A percentile compares a stretch with the other conserved stretches of the same genome.
These are phyloP conservation scores for Bradypodion ventrale DNA, from an alignment of 2,797 vertebrate species.

Conservation along the genomic window DNA sequence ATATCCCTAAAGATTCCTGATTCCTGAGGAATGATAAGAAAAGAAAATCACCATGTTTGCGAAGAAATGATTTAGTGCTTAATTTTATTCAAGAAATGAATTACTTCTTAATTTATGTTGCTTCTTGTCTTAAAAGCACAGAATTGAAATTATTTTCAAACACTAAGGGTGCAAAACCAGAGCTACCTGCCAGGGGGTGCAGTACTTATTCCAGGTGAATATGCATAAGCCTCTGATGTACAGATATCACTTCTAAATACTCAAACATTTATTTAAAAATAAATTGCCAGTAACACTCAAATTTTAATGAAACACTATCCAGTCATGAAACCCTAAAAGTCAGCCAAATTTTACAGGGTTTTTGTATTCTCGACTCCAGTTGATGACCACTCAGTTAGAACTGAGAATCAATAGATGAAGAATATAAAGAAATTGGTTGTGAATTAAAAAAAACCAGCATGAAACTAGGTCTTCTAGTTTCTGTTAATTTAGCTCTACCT, in stretches of 20 bases:
- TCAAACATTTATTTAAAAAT: neutral
- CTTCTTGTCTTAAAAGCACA: neutral
- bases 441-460: neutral
- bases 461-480: neutral
- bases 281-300: neutral
- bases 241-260: neutral
- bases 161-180: neutral
- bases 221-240: neutral
- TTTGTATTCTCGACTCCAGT: neutral
- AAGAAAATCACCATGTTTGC: neutral
- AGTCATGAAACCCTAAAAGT: neutral
- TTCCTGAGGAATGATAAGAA: neutral
- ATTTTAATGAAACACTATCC: neutral
- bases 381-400: conserved; percentile 7
- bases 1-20: neutral
- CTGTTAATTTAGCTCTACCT: neutral
- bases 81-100: neutral
- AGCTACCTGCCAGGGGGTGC: neutral
- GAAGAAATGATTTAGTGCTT: neutral
- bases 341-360: neutral
- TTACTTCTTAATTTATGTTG: neutral
- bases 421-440: neutral
- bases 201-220: neutral
- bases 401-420: neutral
- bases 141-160: neutral